Conservation (phyloP, 2,113 vertebrate species). For the Macrotis lagotis region DNA sequence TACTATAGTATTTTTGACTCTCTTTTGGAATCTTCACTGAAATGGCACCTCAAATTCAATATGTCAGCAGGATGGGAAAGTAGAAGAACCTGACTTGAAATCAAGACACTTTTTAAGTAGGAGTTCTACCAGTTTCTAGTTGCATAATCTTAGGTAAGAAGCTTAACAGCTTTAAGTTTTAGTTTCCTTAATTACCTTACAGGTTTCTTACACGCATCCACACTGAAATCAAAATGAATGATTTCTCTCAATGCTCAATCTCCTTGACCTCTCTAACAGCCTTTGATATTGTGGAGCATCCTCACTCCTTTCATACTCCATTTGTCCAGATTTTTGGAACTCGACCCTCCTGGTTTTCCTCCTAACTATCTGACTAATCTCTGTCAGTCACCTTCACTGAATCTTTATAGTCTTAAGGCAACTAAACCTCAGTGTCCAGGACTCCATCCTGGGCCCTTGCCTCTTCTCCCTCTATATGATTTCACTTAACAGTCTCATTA, state of each 20-base stretch:
- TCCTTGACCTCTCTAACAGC: too few relatives aligned
- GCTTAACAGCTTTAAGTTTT: not conserved
- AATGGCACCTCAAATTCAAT: not conserved
- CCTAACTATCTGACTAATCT: not conserved
- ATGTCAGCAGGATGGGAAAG: not conserved
- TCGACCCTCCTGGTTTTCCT: not conserved
- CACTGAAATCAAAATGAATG: not conserved
- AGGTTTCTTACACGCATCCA: not conserved
- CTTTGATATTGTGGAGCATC: not conserved
- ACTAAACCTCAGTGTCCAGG: not conserved
- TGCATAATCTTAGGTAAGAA: not conserved
- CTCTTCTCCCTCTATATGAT: not conserved
- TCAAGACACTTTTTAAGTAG: not conserved
- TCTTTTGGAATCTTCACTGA: not conserved
- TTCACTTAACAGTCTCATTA: not conserved
- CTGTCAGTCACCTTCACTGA: not conserved
- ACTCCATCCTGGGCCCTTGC: not conserved
- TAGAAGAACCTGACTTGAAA: not conserved
- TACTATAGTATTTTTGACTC: not conserved
- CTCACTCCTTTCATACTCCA: not conserved
- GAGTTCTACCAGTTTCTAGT: not conserved
- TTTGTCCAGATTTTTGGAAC: not conserved
- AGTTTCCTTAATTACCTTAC: not conserved
- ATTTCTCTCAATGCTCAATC: not conserved
- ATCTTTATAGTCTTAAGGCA: not conserved